Percentiles rank a stretch among this genome's conserved stretches.
Evolutionary conservation across 2,113 vertebrate genomes (phyloP).

Genomic region (Corythoichthys haematopterus): DNA sequence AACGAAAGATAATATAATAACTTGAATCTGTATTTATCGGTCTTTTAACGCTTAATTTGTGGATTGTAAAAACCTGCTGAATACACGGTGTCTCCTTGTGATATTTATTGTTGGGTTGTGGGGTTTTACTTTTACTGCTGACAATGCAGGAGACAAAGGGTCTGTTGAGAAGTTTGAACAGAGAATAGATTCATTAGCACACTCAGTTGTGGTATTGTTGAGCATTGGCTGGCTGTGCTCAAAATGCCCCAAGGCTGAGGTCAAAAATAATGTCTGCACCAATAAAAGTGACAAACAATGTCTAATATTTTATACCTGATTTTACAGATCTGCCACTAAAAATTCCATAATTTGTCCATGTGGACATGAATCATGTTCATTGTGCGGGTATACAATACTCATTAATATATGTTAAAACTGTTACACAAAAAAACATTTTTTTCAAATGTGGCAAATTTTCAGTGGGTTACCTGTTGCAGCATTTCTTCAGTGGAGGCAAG

Average conservation of each 20-base stretch:
- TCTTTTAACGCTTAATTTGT: not conserved
- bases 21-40: not conserved
- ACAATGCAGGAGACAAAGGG: slow-evolving; percentile 43
- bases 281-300: not conserved
- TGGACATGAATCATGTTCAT: not conserved
- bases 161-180: slow-evolving; percentile 40
- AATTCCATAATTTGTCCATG: not conserved
- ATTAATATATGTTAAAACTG: not conserved
- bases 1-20: no score
- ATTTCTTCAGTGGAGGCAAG: slow-evolving; percentile 94
- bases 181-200: slow-evolving; percentile 33
- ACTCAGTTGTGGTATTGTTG: slow-evolving; percentile 19
- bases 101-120: slow-evolving; percentile 27
- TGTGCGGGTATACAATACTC: not conserved
- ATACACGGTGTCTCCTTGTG: not conserved
- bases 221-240: slow-evolving; percentile 20
- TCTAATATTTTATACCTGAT: not conserved
- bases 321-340: not conserved
- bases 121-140: slow-evolving; percentile 18
- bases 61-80: not conserved
- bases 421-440: not conserved
- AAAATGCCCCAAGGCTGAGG: slow-evolving; percentile 29
- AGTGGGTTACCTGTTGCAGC: slow-evolving; percentile 87
- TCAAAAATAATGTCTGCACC: slow-evolving; percentile 19
- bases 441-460: not conserved